Base-by-base conservation (phyloP, 2,113 vertebrate species). In the Misgurnus mizolepis region DNA sequence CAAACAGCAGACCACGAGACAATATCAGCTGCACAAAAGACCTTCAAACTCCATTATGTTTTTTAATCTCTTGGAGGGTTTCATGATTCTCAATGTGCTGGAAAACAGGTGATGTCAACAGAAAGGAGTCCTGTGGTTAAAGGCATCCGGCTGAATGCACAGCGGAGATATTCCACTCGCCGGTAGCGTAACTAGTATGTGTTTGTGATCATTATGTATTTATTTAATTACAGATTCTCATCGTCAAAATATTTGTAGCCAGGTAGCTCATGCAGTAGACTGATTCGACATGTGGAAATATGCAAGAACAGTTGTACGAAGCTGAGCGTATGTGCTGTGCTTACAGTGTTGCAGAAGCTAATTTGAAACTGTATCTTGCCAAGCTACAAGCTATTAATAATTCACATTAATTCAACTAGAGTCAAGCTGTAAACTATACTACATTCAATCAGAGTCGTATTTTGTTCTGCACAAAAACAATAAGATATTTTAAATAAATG, bases 1-100 rank as follows among this genome's bases (percentile, higher is more conserved):
- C 92, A 91, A 91, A 92, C 90, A 91, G 89, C 89, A 90, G 89
- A 90, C 89, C 89, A 89, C 89, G 89, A 92, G 90, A 91, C 89
- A 92, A 91, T 92, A 92, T 91, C 86, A n/a, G 69, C 17, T 80
- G 86, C 89, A 92, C 91, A 92, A 93, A 91, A 92, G 89, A 91
- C 88, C 88, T 91, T 87, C 86, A 88, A 92, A 92, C 89, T 89
- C 90, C 80, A 90, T 92, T 91, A 91, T 88, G 75, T 60, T n/a
- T 76, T 82, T 85, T 83, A 87, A 75, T 89, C 79, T 87, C 84
- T 78, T 68, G 66, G 71, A 77, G 67, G 80, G 86, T 86, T 85
- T 90, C 85, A 82, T 73, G 72, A 75, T 88, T 88, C 83, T 84
- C 67, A 84, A 81, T 85, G 70, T 80, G 67, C 81, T 72, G 58